phyloP scores from a whole-genome alignment of 2,113 vertebrate species.

The Tiliqua scincoides region DNA sequence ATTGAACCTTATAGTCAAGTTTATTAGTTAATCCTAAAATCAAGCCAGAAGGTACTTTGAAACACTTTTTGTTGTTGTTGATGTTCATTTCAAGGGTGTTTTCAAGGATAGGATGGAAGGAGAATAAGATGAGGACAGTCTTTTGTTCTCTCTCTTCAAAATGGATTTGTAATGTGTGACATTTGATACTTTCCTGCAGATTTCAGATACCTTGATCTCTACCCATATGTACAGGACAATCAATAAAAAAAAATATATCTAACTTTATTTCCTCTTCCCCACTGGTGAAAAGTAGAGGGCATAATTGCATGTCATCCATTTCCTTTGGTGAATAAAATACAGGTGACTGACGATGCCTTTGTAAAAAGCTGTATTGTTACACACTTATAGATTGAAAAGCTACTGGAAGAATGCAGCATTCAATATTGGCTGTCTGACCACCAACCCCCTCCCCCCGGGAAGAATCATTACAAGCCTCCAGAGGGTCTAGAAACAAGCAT shows the following conservation, averaged over 20 bases:
- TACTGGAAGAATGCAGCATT: not conserved
- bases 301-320: not conserved
- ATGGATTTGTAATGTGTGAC: not conserved
- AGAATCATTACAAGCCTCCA: not conserved
- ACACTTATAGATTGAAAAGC: not conserved
- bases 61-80: not conserved
- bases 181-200: not conserved
- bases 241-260: not conserved
- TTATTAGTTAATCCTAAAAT: slow-evolving; percentile 42
- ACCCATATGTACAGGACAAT: not conserved
- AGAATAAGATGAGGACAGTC: not conserved
- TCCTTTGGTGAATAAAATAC: not conserved
- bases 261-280: not conserved
- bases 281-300: not conserved
- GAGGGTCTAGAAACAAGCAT: too few relatives aligned
- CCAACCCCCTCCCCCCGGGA: not conserved
- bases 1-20: slow-evolving; percentile 51
- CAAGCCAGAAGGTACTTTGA: slow-evolving; percentile 31
- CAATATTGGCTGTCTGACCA: not conserved
- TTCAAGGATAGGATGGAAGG: slow-evolving; percentile 29
- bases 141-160: slow-evolving; percentile 13
- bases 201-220: not conserved
- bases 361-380: not conserved
- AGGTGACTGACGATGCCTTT: too few relatives aligned
- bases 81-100: slow-evolving; percentile 19